Percentiles rank a stretch among this genome's conserved stretches.
phyloP scores from a whole-genome alignment of 2,797 vertebrate genomes.

The Cichlasoma orientale region DNA sequence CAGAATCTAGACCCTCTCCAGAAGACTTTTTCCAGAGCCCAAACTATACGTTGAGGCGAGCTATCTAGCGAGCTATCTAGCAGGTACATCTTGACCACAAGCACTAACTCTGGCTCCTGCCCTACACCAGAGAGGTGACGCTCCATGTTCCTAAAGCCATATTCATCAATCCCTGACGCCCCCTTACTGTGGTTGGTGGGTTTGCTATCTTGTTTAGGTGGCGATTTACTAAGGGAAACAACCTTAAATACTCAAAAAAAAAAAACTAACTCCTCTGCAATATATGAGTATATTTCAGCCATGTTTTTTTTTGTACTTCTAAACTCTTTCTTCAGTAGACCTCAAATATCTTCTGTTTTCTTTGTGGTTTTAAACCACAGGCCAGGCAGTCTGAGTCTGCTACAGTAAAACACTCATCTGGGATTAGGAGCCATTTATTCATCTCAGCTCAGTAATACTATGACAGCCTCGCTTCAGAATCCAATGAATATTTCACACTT shows the following conservation, averaged over 20 bases:
- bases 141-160: not conserved
- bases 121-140: not conserved
- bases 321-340: conserved; percentile 42
- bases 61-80: not conserved
- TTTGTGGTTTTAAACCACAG: conserved; percentile 54
- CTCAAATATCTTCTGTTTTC: conserved; percentile 40
- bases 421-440: conserved; percentile 78
- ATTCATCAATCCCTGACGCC: not conserved
- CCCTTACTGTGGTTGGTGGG: not conserved
- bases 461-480: conserved; percentile 66
- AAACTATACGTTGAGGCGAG: not conserved
- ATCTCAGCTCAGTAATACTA: conserved; percentile 69
- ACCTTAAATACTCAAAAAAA: no score
- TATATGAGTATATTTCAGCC: not conserved
- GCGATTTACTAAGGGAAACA: not conserved
- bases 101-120: not conserved
- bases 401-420: conserved; percentile 74
- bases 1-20: not conserved
- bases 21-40: not conserved
- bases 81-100: not conserved
- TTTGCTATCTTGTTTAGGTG: not conserved
- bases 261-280: not conserved
- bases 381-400: conserved; percentile 47
- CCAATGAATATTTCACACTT: conserved; percentile 79
- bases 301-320: conserved; percentile 31